Base-by-base conservation (phyloP, 2,113 vertebrate species). In the Syngnathus typhle region DNA sequence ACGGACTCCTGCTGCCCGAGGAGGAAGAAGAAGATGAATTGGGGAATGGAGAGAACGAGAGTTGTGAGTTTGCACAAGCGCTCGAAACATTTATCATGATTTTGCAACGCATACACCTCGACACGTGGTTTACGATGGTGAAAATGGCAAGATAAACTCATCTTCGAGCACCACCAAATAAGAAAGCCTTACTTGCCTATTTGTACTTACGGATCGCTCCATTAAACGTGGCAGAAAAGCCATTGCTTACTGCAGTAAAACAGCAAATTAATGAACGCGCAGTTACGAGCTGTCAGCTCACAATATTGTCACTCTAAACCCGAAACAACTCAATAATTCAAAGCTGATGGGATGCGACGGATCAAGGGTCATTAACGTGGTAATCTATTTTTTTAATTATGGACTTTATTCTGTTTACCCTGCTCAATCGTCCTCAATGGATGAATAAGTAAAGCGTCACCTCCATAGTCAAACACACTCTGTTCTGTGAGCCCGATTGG, bases 11-110 rank as follows among this genome's bases (percentile, higher is more conserved):
- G 75, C 86, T 93, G 60, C 75, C 74, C 36, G 87, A 86, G 75
- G 85, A 87, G n/a, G 85, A 88, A 49, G 87, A 85, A 62, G 89
- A 89, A 0, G 86, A 87, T 0, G 84, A 87, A 21, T 64, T 86
- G 65, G 84, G 81, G 37, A 88, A 88, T 4, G 91, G 92, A 83
- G 90, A 91, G 68, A 84, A 87, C 59, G 89, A 91, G 59, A 92
- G 89, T 60, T 89, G 92, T 60, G 76, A 84, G 83, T 85, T 60
- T 23, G 19, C 60, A 27, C 27, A 21, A 21, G n/a, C 15, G 9
- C 10, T 38, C 19, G 36, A 32, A 56, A 32, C 12, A 32, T 56
- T 21, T 27, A 55, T 27, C 54, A 9, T 54, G 9, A 11, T 13
- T 13, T 13, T 55, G 23, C 23, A 56, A 32, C 13, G 7, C 23